phyloP scores from a whole-genome alignment of 2,797 vertebrate species.

The Petrocephalus schoutedeni region DNA sequence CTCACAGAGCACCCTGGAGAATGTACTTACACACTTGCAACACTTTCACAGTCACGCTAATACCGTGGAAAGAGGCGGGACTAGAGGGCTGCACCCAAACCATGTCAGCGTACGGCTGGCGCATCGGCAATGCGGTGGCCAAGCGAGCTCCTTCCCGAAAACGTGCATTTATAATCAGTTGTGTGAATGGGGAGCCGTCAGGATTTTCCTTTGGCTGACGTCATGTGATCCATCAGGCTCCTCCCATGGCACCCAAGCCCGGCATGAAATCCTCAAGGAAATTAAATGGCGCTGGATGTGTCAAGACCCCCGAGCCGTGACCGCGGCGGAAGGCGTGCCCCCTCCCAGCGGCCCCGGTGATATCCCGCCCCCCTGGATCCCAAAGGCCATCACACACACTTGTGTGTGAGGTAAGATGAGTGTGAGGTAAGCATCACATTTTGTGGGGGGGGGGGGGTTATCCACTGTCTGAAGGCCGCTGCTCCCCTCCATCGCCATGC shows the following conservation, averaged over 20 bases:
- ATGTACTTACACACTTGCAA: neutral
- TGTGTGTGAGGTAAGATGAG: too few relatives aligned
- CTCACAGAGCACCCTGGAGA: slow-evolving; percentile 3
- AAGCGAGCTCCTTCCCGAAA: neutral
- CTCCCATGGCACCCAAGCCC: neutral
- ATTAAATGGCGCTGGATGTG: slow-evolving; percentile 49
- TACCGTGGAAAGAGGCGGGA: neutral
- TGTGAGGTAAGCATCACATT: neutral
- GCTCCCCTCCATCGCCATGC: too few relatives aligned
- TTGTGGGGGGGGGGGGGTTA: neutral
- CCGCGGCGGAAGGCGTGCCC: neutral
- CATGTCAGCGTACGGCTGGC: neutral
- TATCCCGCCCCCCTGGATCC: neutral
- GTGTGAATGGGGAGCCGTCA: neutral
- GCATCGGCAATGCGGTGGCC: neutral
- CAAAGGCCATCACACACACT: too few relatives aligned
- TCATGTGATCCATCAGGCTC: neutral
- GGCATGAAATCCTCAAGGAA: slow-evolving; percentile 59
- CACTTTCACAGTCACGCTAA: neutral
- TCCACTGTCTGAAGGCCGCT: neutral
- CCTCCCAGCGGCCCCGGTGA: neutral
- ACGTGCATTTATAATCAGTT: neutral
- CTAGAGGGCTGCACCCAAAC: neutral
- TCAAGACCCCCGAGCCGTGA: slow-evolving; percentile 10
- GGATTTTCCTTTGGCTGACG: neutral